Percentiles rank a stretch among this genome's conserved stretches.
Conservation (phyloP, 2,113 vertebrate genomes). For the Coreoperca whiteheadi region DNA sequence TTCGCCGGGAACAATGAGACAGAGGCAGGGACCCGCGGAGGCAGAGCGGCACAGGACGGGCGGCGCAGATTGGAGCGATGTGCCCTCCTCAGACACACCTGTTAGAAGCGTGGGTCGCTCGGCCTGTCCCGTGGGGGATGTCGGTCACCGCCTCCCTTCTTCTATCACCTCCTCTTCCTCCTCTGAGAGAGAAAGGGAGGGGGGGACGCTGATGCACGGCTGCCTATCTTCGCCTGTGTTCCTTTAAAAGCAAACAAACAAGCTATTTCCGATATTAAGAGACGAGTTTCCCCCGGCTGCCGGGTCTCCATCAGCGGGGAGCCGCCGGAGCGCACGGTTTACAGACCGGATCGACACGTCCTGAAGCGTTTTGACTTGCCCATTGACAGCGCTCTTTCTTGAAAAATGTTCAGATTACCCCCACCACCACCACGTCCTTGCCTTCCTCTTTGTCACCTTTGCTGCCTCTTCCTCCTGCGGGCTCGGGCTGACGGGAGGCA, state of each 20-base stretch:
- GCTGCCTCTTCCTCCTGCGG: conserved; percentile 3
- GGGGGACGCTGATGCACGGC: not conserved
- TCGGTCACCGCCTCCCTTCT: conserved; percentile 66
- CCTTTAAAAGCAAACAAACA: not conserved
- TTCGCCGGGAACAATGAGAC: conserved; percentile 31
- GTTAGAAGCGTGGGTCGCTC: conserved; percentile 78
- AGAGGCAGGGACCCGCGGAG: not conserved
- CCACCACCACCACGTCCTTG: not conserved
- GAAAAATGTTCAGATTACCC: not conserved
- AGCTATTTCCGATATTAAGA: not conserved
- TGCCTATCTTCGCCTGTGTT: not conserved
- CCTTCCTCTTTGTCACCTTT: not conserved
- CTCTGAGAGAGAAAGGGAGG: conserved; percentile 24
- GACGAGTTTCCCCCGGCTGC: too few species aligned
- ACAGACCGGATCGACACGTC: not conserved
- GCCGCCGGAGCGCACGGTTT: not conserved
- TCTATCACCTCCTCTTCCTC: conserved; percentile 35
- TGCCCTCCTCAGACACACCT: conserved; percentile 78
- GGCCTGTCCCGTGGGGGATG: conserved; percentile 80
- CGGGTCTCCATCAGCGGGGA: conserved; percentile 16
- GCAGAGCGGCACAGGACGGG: not conserved
- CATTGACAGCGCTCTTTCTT: not conserved
- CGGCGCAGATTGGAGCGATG: conserved; percentile 21
- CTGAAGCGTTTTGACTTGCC: not conserved
- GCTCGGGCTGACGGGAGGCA: conserved; percentile 47